Base-by-base conservation (phyloP, 1,140 invertebrate species). In the Sycobia sp. region DNA sequence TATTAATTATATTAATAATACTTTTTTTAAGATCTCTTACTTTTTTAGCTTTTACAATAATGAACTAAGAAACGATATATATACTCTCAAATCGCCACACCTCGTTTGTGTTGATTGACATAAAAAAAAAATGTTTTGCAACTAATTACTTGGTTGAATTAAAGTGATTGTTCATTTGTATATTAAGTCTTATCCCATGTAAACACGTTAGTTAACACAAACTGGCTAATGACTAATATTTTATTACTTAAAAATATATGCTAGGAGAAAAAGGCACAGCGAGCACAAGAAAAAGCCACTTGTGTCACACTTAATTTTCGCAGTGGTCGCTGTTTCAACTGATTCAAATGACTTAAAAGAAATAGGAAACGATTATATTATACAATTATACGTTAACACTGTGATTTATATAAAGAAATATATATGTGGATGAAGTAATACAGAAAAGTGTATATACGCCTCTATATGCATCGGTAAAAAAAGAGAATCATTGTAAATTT, bases 401-500 rank as follows among this genome's bases (percentile, higher is more conserved):
- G 67, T 62, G 54, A 69, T 64, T 65, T 67, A 67, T 67, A 64
- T 67, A 54, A 58, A 47, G 64, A 67, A 56, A 64, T 46, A 64
- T 56, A 64, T 66, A 39, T 65, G 54, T 67, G 67, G 60, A 64
- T 54, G 22, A 62, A 66, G 23, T 29, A 27, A 39, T 41, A 50
- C 25, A 39, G 7, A 46, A 65, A 41, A 69, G 44, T 44, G 13
- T 67, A 55, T 67, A 67, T 73, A 71, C 57, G 66, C 38, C 54
- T 65, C 55, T 73, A 72, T 50, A 51, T 56, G 14, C 34, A 54
- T 67, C 18, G 44, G 27, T 43, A 34, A 53, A 59, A 60, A 58
- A 66, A 43, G 50, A 63, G 53, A 61, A 66, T 65, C 46, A 55
- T 72, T 72, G 68, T 72, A 69, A 73, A 73, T 71, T 64, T 73